Evolutionary conservation across 2,113 vertebrate species (phyloP), one percentile per base, ranked within the genome.

Genomic region (Eublepharis macularius): DNA sequence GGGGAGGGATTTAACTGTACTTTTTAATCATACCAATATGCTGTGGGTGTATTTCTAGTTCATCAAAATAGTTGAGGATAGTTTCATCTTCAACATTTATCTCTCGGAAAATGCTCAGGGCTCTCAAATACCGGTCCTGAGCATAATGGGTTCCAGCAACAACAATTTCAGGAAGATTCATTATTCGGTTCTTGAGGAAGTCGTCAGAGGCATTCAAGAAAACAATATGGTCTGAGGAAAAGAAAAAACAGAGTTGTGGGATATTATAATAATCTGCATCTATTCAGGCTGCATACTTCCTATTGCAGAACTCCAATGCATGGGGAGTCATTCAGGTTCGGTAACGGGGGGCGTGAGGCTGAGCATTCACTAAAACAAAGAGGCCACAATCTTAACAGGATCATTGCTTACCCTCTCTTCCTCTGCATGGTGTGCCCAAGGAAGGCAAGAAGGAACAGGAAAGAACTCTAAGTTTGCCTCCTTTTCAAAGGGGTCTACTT

Each of bases 181-280:
- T 96, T 92, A 98, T 96, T 7, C 98, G 97, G 6, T 97, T 95
- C 94, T 95, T 97, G 90, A 99, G 96, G 87, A 98, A 98, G 51
- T 92, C 93, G 41, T 99, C 98, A 0, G 97, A 92, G 10, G 97
- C 98, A 0, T 97, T 96, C 95, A 99, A 96, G 24, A 90, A 94
- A 83, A 98, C 93, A 41, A 99, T 89, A 10, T 97, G 96, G 76
- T 99, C 99, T 99, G 94, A 57, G 87, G 88, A 90, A 16, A 75
- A 81, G 32, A 83, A 84, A 39, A 86, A 19, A n/a, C 45, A 43
- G 21, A 0, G 13, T 82, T 82, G 12, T 41, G 10, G 24, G n/a
- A 51, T 73, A 1, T 1, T 16, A 1, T 6, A 39, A 29, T 79
- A 34, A 34, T 65, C 32, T 83, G 8, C 2, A 81, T 76, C 1